Evolutionary conservation across 2,113 vertebrate species (phyloP), one percentile per base, ranked within the genome.

Genomic region (Sardina pilchardus): DNA sequence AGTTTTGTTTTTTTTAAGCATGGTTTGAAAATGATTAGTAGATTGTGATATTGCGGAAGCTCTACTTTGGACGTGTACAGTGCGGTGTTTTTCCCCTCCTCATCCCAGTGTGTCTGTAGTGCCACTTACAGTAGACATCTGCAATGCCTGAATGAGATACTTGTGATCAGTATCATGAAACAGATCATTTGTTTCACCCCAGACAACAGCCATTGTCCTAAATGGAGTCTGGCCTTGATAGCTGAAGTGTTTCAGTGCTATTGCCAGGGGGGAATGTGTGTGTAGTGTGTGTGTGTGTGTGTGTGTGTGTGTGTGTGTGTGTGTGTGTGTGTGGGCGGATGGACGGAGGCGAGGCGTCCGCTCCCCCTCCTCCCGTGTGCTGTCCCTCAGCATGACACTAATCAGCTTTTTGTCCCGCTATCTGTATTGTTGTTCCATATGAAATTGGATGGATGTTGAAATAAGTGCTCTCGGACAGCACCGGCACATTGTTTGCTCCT

Each of bases 321-420:
- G 19, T 71, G 12, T 16, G 63, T 71, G 26, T 30, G 63, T 16
- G 63, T 10, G 26, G 10, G 63, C 26, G 26, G n/a, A 34, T 36
- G 71, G 34, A 30, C 0, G 26, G 71, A 78, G 30, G 34, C 71
- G 34, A 16, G 14, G 12, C 3, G 71, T 16, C 4, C 1, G 71
- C 30, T 78, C 30, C 71, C 30, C 14, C 71, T 78, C 30, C 14
- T 30, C 71, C 14, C 71, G 71, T 36, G 36, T 78, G 30, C 71
- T 12, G 71, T 78, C 26, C 71, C 71, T 78, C 71, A 78, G 30
- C 14, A 10, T 78, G 71, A 78, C 71, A 78, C 71, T 59, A 84
- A 84, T 75, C 83, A 26, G 34, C 75, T 84, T 36, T 84, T 84
- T 84, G 83, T 84, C 43, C 43, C 45, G 83, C 63, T 84, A 80